phyloP scores from a whole-genome alignment of 2,797 vertebrate species.

The Cryptoprocta ferox region DNA sequence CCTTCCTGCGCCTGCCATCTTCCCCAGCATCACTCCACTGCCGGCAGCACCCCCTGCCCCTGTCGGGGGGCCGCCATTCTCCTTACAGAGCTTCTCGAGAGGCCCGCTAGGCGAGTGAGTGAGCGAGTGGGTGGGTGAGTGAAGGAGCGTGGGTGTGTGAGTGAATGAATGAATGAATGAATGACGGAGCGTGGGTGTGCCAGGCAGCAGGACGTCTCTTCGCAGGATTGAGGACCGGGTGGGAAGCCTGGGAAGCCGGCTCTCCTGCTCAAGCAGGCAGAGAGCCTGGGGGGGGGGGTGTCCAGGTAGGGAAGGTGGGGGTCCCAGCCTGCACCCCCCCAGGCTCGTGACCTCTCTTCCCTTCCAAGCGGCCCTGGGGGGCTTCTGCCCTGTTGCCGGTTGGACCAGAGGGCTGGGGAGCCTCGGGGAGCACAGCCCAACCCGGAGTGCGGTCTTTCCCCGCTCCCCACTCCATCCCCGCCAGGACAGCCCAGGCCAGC shows the following conservation, averaged over 20 bases:
- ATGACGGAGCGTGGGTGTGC: background rate
- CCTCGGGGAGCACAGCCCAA: background rate
- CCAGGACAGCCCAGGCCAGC: background rate
- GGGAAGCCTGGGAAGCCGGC: fast-evolving
- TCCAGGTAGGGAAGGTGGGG: background rate
- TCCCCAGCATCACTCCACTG: background rate
- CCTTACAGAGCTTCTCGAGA: too few relatives aligned
- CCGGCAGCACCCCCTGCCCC: background rate
- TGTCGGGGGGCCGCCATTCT: background rate
- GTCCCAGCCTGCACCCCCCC: background rate
- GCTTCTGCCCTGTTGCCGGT: background rate
- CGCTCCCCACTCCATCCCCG: background rate
- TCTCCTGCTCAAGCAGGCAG: background rate
- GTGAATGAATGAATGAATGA: too few relatives aligned
- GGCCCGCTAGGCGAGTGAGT: too few relatives aligned
- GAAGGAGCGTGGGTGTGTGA: background rate
- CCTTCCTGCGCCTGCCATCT: background rate
- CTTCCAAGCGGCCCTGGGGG: background rate
- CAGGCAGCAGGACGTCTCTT: background rate
- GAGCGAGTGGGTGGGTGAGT: fast-evolving
- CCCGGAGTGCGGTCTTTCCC: fast-evolving
- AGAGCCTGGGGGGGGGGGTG: background rate
- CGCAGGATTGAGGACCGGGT: too few relatives aligned
- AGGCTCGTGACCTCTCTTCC: fast-evolving
- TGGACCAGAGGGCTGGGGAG: background rate